Base-by-base conservation (phyloP, 1,140 invertebrate species). In the Argopecten irradians region DNA sequence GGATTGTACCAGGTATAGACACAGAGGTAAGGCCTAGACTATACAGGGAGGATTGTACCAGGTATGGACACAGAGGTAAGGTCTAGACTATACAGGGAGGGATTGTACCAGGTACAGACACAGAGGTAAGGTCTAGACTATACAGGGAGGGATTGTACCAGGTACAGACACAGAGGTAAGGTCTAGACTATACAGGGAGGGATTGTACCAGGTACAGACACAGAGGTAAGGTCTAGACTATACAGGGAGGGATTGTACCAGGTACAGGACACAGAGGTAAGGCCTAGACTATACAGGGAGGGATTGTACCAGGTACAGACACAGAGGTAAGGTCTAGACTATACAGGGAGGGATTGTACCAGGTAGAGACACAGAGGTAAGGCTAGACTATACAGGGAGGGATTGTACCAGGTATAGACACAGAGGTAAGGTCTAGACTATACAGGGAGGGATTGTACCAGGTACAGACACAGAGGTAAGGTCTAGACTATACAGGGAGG, bases 101-200 rank as follows among this genome's bases (percentile, higher is more conserved):
- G 55, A 71, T 11, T 71, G 55, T 71, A 71, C 55, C 55, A 28
- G 55, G 55, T 71, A 71, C 55, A 71, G 55, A 71, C 55, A 71
- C 22, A 71, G 55, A 71, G 55, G 55, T 71, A 71, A 16, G 55
- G 55, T 71, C 1, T 5, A 71, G 22, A 22, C 55, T 71, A 71
- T n/a, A 71, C n/a, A 71, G 55, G n/a, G n/a, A 71, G 55, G n/a
- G 55, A 71, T 11, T 71, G 55, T 71, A 71, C 55, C 55, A 71
- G n/a, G 55, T 71, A 71, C 55, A 71, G 55, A 71, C 55, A 71
- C 22, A 71, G 55, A 71, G 55, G 55, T 71, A 71, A 16, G 55
- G 55, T 71, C 1, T 5, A 71, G 22, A 22, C 55, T 71, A 71
- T n/a, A 71, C 22, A 71, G 55, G 55, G 55, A 71, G 55, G 55